phyloP scores from a whole-genome alignment of 2,797 vertebrate genomes.

The Sebastiscus tertius region DNA sequence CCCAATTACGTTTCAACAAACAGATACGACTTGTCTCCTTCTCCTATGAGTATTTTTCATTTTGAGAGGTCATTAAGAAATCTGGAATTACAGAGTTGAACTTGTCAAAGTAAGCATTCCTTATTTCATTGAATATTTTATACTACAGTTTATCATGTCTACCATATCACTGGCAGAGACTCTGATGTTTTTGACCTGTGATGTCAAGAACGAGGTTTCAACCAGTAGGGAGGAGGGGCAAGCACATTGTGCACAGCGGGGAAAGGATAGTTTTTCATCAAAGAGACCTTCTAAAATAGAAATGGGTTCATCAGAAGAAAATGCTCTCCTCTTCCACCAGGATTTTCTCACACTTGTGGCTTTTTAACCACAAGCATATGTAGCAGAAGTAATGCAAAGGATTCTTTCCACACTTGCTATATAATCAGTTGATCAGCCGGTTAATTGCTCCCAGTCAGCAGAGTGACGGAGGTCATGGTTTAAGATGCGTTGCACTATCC shows the following conservation, averaged over 20 bases:
- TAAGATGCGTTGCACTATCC: not conserved
- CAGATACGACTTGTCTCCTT: no score
- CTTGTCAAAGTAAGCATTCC: no score
- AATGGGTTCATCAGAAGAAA: slow-evolving; percentile 8
- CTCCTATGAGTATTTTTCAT: no score
- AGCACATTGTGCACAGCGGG: not conserved
- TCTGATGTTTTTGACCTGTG: slow-evolving; percentile 8
- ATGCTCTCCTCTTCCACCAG: slow-evolving; percentile 20
- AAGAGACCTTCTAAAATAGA: slow-evolving; percentile 30
- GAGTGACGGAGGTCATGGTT: not conserved
- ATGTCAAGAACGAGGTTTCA: slow-evolving; percentile 12
- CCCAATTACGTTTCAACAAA: no score
- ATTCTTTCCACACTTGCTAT: not conserved
- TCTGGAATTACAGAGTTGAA: no score
- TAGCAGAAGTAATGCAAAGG: not conserved
- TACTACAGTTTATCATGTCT: not conserved
- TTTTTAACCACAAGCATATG: not conserved
- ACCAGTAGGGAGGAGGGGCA: not conserved
- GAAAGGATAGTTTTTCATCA: slow-evolving; percentile 1
- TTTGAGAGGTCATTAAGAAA: no score
- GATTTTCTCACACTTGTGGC: not conserved
- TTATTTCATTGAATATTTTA: no score
- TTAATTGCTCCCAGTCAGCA: not conserved
- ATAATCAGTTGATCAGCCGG: not conserved
- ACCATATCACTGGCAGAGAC: slow-evolving; percentile 11